Percentiles rank a stretch among this genome's conserved stretches.
Conservation (phyloP, 1,140 invertebrate species). For the Drosophila guanche region DNA sequence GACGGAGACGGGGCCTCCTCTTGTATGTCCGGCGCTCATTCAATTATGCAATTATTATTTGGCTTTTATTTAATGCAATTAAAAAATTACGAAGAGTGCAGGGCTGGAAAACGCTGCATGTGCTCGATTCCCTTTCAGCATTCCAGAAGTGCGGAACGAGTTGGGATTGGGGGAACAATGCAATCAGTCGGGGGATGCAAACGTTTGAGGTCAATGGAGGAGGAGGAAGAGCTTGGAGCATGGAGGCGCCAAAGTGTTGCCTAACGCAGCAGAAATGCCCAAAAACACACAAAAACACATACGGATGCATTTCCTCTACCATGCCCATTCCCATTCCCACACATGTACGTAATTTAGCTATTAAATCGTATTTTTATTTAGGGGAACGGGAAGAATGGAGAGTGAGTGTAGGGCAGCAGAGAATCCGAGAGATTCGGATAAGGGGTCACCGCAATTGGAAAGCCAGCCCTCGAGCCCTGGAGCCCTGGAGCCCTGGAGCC, state of each 20-base stretch:
- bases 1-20: background rate
- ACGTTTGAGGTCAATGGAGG: slow-evolving; percentile 19
- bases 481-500: no score
- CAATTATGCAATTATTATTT: slow-evolving; percentile 60
- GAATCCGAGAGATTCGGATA: background rate
- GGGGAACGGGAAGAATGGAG: slow-evolving; percentile 2
- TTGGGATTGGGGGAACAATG: slow-evolving; percentile 18
- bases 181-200: slow-evolving; percentile 45
- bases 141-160: background rate
- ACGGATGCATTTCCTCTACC: background rate
- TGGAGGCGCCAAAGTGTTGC: slow-evolving; percentile 50
- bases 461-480: background rate
- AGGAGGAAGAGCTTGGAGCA: background rate
- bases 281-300: slow-evolving; percentile 11
- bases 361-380: slow-evolving; percentile 72
- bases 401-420: background rate
- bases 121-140: slow-evolving; percentile 26
- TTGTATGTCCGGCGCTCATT: slow-evolving; percentile 24
- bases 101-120: slow-evolving; percentile 38
- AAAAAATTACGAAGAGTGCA: slow-evolving; percentile 55
- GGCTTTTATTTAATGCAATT: slow-evolving; percentile 62
- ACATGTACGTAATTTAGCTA: slow-evolving; percentile 67
- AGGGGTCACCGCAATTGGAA: slow-evolving; percentile 18
- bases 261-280: slow-evolving; percentile 56
- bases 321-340: background rate